phyloP scores from a whole-genome alignment of 1,140 invertebrate genomes.

The Metopolophium dirhodum region DNA sequence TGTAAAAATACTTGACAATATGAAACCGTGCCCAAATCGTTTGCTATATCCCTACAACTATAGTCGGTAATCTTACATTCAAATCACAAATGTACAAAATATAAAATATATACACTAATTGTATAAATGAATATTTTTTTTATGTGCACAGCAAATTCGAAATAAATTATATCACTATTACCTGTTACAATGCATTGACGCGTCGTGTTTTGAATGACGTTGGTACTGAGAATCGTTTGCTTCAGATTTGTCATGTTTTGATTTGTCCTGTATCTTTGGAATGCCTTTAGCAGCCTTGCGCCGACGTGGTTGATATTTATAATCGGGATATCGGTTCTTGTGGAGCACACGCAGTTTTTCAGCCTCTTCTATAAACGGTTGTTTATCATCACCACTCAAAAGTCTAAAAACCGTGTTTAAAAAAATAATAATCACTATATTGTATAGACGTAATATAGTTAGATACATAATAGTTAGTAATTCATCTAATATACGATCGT shows the following conservation, averaged over 20 bases:
- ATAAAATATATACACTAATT: not conserved
- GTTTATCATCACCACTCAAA: slow-evolving; percentile 77
- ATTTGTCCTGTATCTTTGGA: not conserved
- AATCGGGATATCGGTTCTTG: slow-evolving; percentile 89
- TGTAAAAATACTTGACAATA: not conserved
- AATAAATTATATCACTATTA: slow-evolving; percentile 1
- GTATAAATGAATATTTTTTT: not conserved
- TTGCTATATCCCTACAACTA: not conserved
- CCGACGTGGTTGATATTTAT: slow-evolving; percentile 69
- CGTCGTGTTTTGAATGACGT: not conserved
- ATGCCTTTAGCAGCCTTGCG: slow-evolving; percentile 59
- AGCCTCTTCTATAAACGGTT: slow-evolving; percentile 90
- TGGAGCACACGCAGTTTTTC: slow-evolving; percentile 85
- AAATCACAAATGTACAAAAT: not conserved
- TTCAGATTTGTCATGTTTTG: not conserved
- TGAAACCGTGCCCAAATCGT: not conserved
- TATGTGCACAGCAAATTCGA: not conserved
- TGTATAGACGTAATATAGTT: not conserved
- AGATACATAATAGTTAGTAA: not conserved
- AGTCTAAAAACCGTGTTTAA: slow-evolving; percentile 68
- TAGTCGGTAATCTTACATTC: not conserved
- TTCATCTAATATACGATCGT: not conserved
- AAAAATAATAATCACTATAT: not conserved
- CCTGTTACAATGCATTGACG: not conserved
- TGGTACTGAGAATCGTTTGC: not conserved